A percentile compares a stretch with the other conserved stretches of the same genome.
phyloP scores from a whole-genome alignment of 92 coral and sea anemone species.

The Muricea muricata region DNA sequence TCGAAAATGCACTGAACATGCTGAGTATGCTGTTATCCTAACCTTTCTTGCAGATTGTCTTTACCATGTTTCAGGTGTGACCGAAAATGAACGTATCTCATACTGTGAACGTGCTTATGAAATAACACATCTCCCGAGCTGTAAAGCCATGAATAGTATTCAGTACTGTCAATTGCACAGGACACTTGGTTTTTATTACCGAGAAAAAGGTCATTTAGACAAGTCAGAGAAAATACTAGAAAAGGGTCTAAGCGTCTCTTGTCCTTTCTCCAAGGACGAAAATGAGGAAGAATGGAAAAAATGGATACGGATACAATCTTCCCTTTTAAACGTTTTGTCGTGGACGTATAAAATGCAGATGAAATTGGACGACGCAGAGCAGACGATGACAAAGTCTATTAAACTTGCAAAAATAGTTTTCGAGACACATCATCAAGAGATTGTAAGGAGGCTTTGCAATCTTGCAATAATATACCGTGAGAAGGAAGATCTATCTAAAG shows the following conservation, averaged over 20 bases:
- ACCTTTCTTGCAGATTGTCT: conserved; percentile 80
- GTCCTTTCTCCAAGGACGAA: conserved; percentile 59
- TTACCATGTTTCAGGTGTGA: conserved; percentile 83
- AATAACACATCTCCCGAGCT: conserved; percentile 57
- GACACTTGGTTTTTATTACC: conserved; percentile 83
- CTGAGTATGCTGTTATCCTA: conserved; percentile 56
- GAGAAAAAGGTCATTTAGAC: conserved; percentile 79
- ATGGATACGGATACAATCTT: conserved; percentile 67
- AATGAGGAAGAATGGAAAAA: conserved; percentile 61
- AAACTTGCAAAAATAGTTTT: conserved; percentile 70
- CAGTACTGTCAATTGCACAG: conserved; percentile 69
- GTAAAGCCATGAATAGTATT: conserved; percentile 37
- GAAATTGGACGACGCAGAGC: conserved; percentile 77
- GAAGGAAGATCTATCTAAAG: conserved; percentile 75
- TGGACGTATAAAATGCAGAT: conserved; percentile 81
- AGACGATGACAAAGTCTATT: conserved; percentile 76
- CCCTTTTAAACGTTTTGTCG: conserved; percentile 75
- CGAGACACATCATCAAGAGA: conserved; percentile 67
- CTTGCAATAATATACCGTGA: conserved; percentile 85
- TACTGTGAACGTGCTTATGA: conserved; percentile 76
- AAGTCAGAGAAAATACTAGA: conserved; percentile 68
- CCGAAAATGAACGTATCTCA: conserved; percentile 74
- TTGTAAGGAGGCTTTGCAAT: conserved; percentile 84
- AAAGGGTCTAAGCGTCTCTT: conserved; percentile 27
- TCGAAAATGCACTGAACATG: conserved; percentile 37